A percentile compares a stretch with the other conserved stretches of the same genome.
Conservation (phyloP, 2,888 invertebrate genomes). For the Lasioglossum malachurum region DNA sequence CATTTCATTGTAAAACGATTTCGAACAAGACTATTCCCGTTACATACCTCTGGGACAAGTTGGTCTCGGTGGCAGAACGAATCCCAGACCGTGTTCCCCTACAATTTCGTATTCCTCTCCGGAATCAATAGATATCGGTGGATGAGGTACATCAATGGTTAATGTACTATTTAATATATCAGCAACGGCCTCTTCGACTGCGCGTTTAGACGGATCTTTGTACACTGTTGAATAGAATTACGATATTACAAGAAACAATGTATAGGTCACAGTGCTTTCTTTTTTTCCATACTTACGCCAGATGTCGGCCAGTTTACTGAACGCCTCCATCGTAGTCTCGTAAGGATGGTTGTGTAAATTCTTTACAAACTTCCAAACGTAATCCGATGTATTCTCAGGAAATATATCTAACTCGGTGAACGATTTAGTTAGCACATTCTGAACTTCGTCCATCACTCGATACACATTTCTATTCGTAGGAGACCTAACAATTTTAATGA, state of each 20-base stretch:
- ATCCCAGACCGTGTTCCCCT: conserved; percentile 85
- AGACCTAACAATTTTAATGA: conserved; percentile 89
- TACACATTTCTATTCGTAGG: conserved; percentile 90
- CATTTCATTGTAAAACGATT: not conserved
- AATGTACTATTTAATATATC: conserved; percentile 87
- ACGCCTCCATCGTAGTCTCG: conserved; percentile 93
- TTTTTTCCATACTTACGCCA: conserved; percentile 85
- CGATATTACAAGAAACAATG: not conserved
- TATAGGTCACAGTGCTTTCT: not conserved
- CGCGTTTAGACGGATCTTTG: conserved; percentile 88
- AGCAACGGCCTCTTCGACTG: conserved; percentile 88
- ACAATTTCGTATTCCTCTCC: conserved; percentile 91
- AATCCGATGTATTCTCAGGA: conserved; percentile 89
- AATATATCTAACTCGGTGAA: conserved; percentile 95
- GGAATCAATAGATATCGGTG: conserved; percentile 82
- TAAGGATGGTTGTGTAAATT: conserved; percentile 90
- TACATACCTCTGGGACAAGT: conserved; percentile 81
- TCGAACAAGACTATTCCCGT: not conserved
- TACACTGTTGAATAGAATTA: conserved; percentile 85
- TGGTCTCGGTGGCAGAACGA: conserved; percentile 90
- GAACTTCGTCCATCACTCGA: conserved; percentile 89
- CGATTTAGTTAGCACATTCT: conserved; percentile 91
- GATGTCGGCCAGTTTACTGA: conserved; percentile 94
- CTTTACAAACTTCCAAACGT: conserved; percentile 88
- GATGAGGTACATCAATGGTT: conserved; percentile 75